Evolutionary conservation across 2,113 vertebrate genomes (phyloP), one percentile per base, ranked within the genome.

Genomic region (Eurypyga helias): DNA sequence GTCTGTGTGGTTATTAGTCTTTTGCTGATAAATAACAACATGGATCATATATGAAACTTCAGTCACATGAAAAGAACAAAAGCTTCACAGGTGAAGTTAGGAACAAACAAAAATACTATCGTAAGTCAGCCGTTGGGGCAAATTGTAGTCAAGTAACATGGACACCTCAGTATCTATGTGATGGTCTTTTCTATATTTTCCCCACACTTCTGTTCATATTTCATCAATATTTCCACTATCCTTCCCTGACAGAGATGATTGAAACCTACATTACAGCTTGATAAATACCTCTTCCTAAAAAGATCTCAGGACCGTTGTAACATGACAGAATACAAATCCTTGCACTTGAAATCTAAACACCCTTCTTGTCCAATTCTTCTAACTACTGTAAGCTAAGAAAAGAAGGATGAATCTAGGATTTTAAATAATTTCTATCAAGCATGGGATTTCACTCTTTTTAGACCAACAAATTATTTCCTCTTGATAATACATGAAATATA

Each of bases 211-310:
- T 71, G 29, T 57, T 89, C 36, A 16, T 64, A 90, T 86, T 66
- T 88, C 49, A 54, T 79, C 19, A 33, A 12, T 86, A 12, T 86
- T 97, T 97, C 55, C 20, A 13, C 43, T 76, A 6, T 76, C 20
- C 7, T 92, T 3, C 13, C 29, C 38, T 41, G 65, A 38, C 57
- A 90, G 28, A 84, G 23, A 33, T 46, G 52, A 83, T 36, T 85
- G 71, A 95, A 95, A 90, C 34, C 38, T 52, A 38, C 8, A 57
- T 69, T 72, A 25, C 9, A 43, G 38, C 6, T 82, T 72, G 58
- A 79, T 76, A 90, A 92, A 83, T 90, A 46, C 2, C 9, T 33
- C 33, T 20, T 84, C 79, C 65, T 6, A 43, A 64, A 85, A 65
- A 51, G 28, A 46, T 66, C 33, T 20, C 7, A 33, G 57, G 88